Percentiles rank a stretch among this genome's conserved stretches.
phyloP scores from a whole-genome alignment of 2,888 invertebrate species.

The Augochlorella aurata region DNA sequence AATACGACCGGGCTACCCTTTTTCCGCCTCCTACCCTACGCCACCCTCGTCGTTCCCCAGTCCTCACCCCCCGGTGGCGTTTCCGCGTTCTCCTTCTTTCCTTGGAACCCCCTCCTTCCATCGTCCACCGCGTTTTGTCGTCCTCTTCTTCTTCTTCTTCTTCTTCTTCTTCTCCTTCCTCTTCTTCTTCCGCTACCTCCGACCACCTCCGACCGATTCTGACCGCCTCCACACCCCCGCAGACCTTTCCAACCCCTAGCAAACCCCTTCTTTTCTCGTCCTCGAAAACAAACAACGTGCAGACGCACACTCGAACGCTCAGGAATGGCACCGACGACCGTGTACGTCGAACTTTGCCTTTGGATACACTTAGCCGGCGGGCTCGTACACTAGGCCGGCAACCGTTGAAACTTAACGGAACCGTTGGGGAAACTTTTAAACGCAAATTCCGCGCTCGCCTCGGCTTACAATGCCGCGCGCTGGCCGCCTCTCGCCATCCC shows the following conservation, averaged over 20 bases:
- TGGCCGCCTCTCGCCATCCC: not conserved
- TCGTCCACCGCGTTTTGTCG: not conserved
- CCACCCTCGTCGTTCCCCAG: conserved; percentile 19
- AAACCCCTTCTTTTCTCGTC: conserved; percentile 32
- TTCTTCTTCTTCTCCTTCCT: conserved; percentile 24
- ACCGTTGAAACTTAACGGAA: conserved; percentile 64
- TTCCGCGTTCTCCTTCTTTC: conserved; percentile 11
- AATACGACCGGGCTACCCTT: conserved; percentile 29
- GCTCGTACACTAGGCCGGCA: conserved; percentile 43
- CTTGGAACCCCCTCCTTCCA: not conserved
- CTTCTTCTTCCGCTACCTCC: not conserved
- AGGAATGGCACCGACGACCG: conserved; percentile 52
- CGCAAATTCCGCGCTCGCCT: conserved; percentile 66
- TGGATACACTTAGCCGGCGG: conserved; percentile 64
- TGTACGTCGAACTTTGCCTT: conserved; percentile 68
- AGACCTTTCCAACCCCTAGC: not conserved
- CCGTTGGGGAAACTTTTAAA: conserved; percentile 69
- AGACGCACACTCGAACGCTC: conserved; percentile 57
- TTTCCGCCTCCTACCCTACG: conserved; percentile 17
- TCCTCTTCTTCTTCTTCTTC: not conserved
- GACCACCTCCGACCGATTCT: no score
- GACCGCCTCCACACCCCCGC: not conserved
- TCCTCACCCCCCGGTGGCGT: conserved; percentile 22
- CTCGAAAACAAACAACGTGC: conserved; percentile 71
- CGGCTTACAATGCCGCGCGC: conserved; percentile 10